Base-by-base conservation (phyloP, 2,797 vertebrate genomes). In the Agapornis canus region DNA sequence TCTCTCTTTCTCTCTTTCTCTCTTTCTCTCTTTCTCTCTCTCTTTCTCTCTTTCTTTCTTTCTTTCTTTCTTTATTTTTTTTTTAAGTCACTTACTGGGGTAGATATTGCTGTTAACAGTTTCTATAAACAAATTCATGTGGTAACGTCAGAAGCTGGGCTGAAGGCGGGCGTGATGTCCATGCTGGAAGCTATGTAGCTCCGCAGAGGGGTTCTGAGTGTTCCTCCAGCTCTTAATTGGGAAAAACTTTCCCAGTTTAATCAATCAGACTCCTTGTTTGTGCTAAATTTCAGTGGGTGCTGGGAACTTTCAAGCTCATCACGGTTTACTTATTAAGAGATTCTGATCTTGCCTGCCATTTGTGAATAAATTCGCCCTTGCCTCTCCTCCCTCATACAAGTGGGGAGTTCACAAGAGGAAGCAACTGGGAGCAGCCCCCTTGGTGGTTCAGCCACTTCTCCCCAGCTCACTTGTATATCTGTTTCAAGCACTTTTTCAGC, bases 381-480 rank as follows among this genome's bases (percentile, higher is more conserved):
- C 3, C 43, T 75, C 13, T 59, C 22, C 8, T 64, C 8, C 6
- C 8, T 52, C 11, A 9, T 15, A 3, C 0, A 0, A 84, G 4
- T 2, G 8, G 3, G 9, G 15, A 56, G 22, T 6, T 40, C n/a
- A 54, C 25, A 42, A 61, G 43, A 61, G 20, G 23, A 80, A 65
- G 31, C 7, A 63, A 20, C 7, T 45, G 5, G 5, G 17, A 19
- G 5, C 14, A 72, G 43, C 57, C 2, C 61, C 21, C 9, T 42
- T 51, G 17, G 8, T 56, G 17, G 21, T 59, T 89, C 70, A 66
- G 19, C 29, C 0, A 2, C n/a, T 73, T 77, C 15, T 70, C 6
- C 26, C 11, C 63, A 7, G 5, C n/a, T 65, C 4, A 2, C 15
- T 39, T 22, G 5, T 52, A 15, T 20, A 61, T 25, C 11, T 40